These are phyloP conservation scores for Lycocorax pyrrhopterus DNA, from an alignment of 2,113 vertebrate genomes.

Conservation along the genomic window DNA sequence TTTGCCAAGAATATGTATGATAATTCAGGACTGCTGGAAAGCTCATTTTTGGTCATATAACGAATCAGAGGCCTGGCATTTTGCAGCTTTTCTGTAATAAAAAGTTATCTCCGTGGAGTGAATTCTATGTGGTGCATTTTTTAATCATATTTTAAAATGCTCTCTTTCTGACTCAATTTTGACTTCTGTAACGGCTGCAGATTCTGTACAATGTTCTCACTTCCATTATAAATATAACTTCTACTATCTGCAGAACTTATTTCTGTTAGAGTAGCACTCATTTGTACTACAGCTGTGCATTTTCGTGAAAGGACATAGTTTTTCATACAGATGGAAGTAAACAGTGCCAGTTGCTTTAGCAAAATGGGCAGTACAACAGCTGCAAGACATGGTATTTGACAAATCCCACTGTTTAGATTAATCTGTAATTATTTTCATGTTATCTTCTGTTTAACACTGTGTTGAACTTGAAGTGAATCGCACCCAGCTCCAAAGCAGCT, in stretches of 20 bases:
- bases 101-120: not conserved
- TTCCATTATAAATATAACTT: conserved; percentile 2
- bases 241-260: not conserved
- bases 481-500: not conserved
- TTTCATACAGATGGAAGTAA: not conserved
- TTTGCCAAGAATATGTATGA: not conserved
- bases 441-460: not conserved
- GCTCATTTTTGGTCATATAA: not conserved
- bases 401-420: not conserved
- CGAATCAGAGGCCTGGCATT: not conserved
- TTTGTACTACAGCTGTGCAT: not conserved
- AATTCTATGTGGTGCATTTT: not conserved
- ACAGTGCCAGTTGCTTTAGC: not conserved
- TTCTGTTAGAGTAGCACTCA: not conserved
- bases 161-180: not conserved
- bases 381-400: not conserved
- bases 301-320: not conserved
- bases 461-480: not conserved
- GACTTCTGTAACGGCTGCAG: not conserved
- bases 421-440: not conserved
- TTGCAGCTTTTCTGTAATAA: not conserved
- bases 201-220: not conserved
- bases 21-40: not conserved
- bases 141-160: not conserved
- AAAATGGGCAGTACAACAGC: not conserved